Evolutionary conservation across 2,113 vertebrate species (phyloP), one percentile per base, ranked within the genome.

Genomic region (Pavo muticus): DNA sequence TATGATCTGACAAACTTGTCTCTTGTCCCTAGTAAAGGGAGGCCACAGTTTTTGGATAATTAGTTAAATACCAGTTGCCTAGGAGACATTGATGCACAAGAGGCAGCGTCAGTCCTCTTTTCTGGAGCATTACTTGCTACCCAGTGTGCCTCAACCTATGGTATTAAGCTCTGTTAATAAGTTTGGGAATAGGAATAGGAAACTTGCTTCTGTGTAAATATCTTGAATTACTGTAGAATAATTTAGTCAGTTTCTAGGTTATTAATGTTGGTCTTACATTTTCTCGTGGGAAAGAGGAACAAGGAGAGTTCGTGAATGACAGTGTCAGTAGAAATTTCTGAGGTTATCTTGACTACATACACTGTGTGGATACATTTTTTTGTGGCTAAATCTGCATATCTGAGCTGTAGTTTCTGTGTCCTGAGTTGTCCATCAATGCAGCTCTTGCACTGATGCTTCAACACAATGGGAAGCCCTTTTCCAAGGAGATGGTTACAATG

Each of bases 41-140:
- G 13, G 44, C 63, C 91, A 76, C 23, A n/a, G 10, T 50, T 87
- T 94, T 64, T 42, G 44, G 32, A 25, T 83, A 65, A 90, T 78
- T 40, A 93, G 89, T 82, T 54, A 87, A 91, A 84, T 70, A 18
- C 15, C 11, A 23, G 74, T 96, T 95, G 87, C 77, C 77, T 87
- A 84, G 84, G 77, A 91, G 64, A 89, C 1, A 3, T 29, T n/a
- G 71, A 73, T 87, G 50, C 63, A 32, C 45, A 42, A 13, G 15
- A 89, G 16, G 35, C 32, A 75, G 71, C 40, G 12, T 76, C 25
- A 69, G 12, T 30, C 24, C 42, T 75, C 65, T 88, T 77, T 69
- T 76, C 65, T n/a, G 42, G 60, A 81, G 65, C 32, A 21, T 9
- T 65, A 32, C 71, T 89, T 79, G 50, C 63, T 42, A 35, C 59